Evolutionary conservation across 2,888 invertebrate genomes (phyloP), one percentile per base, ranked within the genome.

Genomic region (Thelaira solivaga): DNA sequence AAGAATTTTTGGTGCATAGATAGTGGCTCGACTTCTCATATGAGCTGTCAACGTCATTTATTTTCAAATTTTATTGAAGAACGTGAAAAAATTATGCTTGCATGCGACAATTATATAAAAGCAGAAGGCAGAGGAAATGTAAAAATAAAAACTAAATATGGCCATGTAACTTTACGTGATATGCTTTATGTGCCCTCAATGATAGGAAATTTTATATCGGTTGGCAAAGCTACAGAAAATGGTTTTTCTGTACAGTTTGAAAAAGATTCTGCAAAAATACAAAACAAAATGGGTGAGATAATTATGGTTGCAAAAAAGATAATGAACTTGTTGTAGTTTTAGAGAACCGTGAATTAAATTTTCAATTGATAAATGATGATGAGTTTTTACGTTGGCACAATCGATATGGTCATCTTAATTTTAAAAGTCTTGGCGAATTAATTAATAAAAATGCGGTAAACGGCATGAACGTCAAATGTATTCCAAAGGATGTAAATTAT

Each of bases 181-280:
- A 68, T 76, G n/a, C n/a, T n/a, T n/a, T n/a, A 59, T 55, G 68
- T 75, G 5, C 68, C 76, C 8, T 24, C 20, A n/a, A 64, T 76
- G 47, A 24, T 45, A 6, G 67, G 57, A 36, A 34, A n/a, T 34
- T 34, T 34, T n/a, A 80, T 67, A 22, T 79, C 72, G 18, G 69
- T 79, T 31, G 59, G 55, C 16, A 79, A 65, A 62, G 67, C 34
- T 11, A 34, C n/a, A n/a, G n/a, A 34, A 34, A 34, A 67, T 57
- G 61, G 67, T 10, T 57, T 22, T 47, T 36, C 11, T 10, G 73
- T 73, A 45, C 20, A 39, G 71, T 76, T 72, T 8, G 53, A 57
- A 8, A 53, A 67, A 36, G 51, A 51, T 20, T 43, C 18, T 22
- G 67, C 72, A 13, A 41, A 29, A 29, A 68, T 72, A 43, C 59